Conservation (phyloP, 2,113 vertebrate species). For the Pygoscelis adeliae region DNA sequence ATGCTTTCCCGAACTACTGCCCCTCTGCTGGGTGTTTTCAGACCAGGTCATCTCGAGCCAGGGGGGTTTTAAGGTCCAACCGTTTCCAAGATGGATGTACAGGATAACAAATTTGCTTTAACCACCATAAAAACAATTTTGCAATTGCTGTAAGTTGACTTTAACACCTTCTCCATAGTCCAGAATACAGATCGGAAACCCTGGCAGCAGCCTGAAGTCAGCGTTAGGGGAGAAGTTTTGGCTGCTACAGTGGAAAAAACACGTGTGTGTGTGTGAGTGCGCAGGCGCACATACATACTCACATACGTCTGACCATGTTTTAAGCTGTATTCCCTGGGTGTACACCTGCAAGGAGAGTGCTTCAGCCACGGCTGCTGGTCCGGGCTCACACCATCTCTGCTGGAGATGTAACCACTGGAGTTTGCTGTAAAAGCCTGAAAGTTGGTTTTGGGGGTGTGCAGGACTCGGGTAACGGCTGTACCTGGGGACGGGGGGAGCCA, state of each 20-base stretch:
- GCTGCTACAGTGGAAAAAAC: neutral
- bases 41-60: neutral
- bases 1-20: neutral
- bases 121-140: neutral
- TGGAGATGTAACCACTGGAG: neutral
- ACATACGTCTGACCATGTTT: accelerated
- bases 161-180: neutral
- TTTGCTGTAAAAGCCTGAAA: neutral
- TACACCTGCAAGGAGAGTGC: neutral
- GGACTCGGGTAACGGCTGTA: accelerated
- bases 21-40: neutral
- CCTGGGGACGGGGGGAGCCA: neutral
- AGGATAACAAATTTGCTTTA: neutral
- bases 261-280: neutral
- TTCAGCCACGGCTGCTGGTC: neutral
- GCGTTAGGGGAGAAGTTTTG: neutral
- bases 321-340: neutral
- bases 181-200: neutral
- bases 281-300: accelerated
- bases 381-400: accelerated
- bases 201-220: neutral
- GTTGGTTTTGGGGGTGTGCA: too few species aligned
- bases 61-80: neutral
- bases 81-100: neutral
- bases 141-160: accelerated